Conservation (phyloP, 2,113 vertebrate species). For the Zosterops pallidus region DNA sequence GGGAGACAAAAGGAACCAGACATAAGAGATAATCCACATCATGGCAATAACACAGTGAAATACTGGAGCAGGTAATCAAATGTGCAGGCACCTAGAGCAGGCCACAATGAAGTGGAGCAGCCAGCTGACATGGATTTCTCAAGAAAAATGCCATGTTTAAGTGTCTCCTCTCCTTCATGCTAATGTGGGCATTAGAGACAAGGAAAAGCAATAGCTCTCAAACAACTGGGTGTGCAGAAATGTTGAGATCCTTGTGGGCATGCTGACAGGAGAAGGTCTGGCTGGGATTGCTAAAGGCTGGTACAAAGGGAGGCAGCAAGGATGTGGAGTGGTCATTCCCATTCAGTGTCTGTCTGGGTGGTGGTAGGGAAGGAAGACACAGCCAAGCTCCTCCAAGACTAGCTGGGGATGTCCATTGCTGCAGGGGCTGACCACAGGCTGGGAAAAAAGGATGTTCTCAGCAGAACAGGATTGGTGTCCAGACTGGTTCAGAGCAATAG, state of each 20-base stretch:
- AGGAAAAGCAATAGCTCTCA: background rate
- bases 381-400: background rate
- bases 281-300: background rate
- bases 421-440: background rate
- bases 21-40: background rate
- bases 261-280: background rate
- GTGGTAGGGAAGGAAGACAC: background rate
- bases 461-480: background rate
- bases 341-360: background rate
- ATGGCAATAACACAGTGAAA: background rate
- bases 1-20: background rate
- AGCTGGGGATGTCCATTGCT: background rate
- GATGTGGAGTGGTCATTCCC: fast-evolving
- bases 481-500: background rate
- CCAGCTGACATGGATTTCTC: background rate
- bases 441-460: background rate
- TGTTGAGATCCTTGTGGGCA: fast-evolving
- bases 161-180: background rate
- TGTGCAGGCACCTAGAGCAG: background rate
- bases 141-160: background rate
- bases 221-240: background rate
- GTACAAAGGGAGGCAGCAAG: background rate
- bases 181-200: fast-evolving
- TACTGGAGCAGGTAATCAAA: background rate
- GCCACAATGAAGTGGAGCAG: background rate